A percentile compares a stretch with the other conserved stretches of the same genome.
These are phyloP conservation scores for Drosophila subquinaria DNA, from an alignment of 2,888 invertebrate genomes.

Conservation along the genomic window DNA sequence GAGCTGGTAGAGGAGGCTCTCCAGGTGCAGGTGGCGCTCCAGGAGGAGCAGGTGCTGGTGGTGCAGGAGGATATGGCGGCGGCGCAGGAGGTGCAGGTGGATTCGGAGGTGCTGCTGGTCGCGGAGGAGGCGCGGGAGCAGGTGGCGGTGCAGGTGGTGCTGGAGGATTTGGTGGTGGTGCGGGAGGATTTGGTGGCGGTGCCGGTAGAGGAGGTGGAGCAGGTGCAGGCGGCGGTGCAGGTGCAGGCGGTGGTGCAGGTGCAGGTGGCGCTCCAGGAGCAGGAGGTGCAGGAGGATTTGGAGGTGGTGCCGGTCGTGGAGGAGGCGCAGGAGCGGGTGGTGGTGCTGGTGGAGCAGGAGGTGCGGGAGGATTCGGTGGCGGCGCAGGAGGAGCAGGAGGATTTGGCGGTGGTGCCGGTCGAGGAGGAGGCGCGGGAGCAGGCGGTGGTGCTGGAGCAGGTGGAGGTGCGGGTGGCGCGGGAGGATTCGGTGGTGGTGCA, in stretches of 20 bases:
- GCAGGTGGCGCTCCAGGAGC: conserved; percentile 39
- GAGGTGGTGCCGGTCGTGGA: conserved; percentile 38
- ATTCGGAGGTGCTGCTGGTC: conserved; percentile 8
- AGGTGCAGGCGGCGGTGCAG: conserved; percentile 56
- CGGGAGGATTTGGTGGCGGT: conserved; percentile 30
- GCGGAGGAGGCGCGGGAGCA: conserved; percentile 28
- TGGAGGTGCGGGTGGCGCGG: conserved; percentile 18
- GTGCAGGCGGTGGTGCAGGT: conserved; percentile 41
- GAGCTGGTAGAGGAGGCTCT: conserved; percentile 23
- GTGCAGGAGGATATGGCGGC: conserved; percentile 22
- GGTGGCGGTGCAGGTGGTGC: conserved; percentile 67
- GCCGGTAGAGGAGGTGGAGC: conserved; percentile 79
- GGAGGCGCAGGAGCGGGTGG: conserved; percentile 50
- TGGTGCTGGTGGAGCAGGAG: conserved; percentile 32
- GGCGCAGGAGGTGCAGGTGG: conserved; percentile 42
- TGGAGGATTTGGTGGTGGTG: conserved; percentile 31
- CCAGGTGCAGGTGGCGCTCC: conserved; percentile 47
- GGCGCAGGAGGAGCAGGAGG: conserved; percentile 35
- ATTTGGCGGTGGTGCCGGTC: conserved; percentile 36
- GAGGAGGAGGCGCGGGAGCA: conserved; percentile 38
- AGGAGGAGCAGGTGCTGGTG: conserved; percentile 66
- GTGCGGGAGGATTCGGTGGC: conserved; percentile 38
- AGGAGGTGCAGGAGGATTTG: conserved; percentile 50
- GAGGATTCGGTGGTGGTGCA: conserved; percentile 40
- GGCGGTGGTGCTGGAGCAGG: conserved; percentile 43